Conservation (phyloP, 1,140 invertebrate species). For the Drosophila sproati region DNA sequence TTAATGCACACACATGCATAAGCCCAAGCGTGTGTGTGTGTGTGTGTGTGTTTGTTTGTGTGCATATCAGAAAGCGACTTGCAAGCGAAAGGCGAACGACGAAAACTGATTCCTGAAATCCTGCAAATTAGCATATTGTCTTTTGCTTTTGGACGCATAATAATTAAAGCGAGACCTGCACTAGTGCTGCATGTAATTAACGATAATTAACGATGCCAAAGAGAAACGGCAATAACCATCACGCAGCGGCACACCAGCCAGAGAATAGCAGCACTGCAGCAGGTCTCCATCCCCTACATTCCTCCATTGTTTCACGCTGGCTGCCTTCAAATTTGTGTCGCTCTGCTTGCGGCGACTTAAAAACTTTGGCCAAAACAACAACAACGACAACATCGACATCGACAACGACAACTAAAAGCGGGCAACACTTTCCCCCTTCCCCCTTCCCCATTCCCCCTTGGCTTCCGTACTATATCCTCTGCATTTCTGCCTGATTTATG, state of each 20-base stretch:
- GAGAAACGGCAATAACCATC: slow-evolving; percentile 66
- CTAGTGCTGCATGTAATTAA: slow-evolving; percentile 62
- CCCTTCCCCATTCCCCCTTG: neutral
- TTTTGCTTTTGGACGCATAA: slow-evolving; percentile 36
- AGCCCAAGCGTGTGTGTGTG: too few relatives aligned
- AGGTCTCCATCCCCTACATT: slow-evolving; percentile 2
- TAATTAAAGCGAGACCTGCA: slow-evolving; percentile 69
- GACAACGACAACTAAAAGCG: slow-evolving; percentile 36
- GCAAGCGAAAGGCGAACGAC: neutral
- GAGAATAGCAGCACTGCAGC: slow-evolving; percentile 34
- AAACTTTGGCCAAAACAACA: slow-evolving; percentile 63
- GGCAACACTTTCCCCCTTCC: neutral
- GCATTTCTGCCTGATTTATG: slow-evolving; percentile 69
- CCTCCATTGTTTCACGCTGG: neutral
- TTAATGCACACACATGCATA: neutral
- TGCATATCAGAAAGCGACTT: too few relatives aligned
- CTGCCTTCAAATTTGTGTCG: slow-evolving; percentile 44
- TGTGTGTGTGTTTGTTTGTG: too few relatives aligned
- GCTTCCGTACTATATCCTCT: neutral
- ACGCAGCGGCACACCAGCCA: slow-evolving; percentile 17
- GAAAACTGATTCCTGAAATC: slow-evolving; percentile 4
- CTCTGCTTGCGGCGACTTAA: slow-evolving; percentile 49
- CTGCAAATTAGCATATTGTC: slow-evolving; percentile 4
- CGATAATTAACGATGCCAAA: slow-evolving; percentile 71
- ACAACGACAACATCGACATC: neutral